Base-by-base conservation (phyloP, 1,140 invertebrate genomes). In the Polyergus mexicanus region DNA sequence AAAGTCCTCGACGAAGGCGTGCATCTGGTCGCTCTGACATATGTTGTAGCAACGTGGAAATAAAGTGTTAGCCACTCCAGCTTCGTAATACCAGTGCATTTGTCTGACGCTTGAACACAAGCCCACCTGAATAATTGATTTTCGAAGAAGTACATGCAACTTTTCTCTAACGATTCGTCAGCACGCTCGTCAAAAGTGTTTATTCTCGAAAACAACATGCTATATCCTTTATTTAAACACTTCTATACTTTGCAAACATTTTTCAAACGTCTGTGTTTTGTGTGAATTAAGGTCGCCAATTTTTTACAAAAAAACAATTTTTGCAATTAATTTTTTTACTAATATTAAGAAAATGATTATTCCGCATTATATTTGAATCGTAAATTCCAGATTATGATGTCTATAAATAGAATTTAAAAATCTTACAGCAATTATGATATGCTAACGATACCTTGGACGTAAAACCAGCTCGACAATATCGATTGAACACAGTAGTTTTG, bases 11-110 rank as follows among this genome's bases (percentile, higher is more conserved):
- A 98, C 96, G 92, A 99, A 99, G 83, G 98, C 97, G 86, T 97
- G 96, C 92, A 98, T 96, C 91, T 99, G 98, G 89, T 99, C 98
- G 11, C 97, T 97, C 94, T 97, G 97, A 92, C 97, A 97, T 47
- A 98, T 96, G 83, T 98, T 98, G 94, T 98, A 99, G 91, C 98
- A 98, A 51, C 98, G 96, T 0, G 98, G 98, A 93, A 98, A 98
- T 80, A 97, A 97, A 3, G 97, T 97, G 84, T 97, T 96, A 0
- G 98, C 97, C 38, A 98, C 96, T 25, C 97, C 97, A 41, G 97
- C 97, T 91, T 99, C 98, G 88, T 96, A 97, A 92, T 97, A 98
- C 98, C 98, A 99, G 91, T 98, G 97, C 94, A 98, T 97, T 95
- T 98, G 98, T 77, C 97, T 97, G 58, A 99, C 95, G 84, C 97